Evolutionary conservation across 2,113 vertebrate genomes (phyloP).

Genomic region (Bufo gargarizans): DNA sequence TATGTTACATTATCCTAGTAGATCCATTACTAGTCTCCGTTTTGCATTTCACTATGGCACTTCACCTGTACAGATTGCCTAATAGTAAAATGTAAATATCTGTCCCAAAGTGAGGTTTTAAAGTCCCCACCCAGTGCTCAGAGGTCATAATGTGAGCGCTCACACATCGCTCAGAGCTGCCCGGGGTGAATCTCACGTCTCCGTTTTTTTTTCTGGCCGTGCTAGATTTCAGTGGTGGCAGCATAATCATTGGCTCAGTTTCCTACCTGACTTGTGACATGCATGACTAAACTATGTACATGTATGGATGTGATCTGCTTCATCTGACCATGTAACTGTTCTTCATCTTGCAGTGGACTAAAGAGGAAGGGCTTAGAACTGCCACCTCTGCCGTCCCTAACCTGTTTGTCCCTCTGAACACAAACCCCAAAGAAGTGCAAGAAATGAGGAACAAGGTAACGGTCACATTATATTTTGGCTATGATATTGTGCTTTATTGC

Average conservation of each 20-base stretch:
- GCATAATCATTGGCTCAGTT: constrained; percentile 83
- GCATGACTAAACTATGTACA: constrained; percentile 77
- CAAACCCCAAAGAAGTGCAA: constrained; percentile 96
- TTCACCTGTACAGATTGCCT: background rate
- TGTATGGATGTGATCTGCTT: constrained; percentile 44
- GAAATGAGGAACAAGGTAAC: constrained; percentile 98
- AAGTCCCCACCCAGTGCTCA: background rate
- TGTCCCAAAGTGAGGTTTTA: background rate
- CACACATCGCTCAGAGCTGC: background rate
- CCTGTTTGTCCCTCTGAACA: constrained; percentile 98
- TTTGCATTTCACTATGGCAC: no score
- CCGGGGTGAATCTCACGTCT: background rate
- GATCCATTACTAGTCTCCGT: no score
- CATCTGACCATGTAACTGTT: constrained; percentile 69
- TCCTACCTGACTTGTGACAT: constrained; percentile 74
- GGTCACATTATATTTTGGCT: no score
- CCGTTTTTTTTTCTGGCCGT: background rate
- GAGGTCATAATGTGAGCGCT: background rate
- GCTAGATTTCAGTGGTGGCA: background rate
- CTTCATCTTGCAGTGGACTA: constrained; percentile 92
- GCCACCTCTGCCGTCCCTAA: constrained; percentile 88
- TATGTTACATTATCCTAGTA: no score
- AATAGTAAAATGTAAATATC: background rate
- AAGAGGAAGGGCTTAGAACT: constrained; percentile 91
- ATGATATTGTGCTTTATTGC: background rate